A percentile compares a stretch with the other conserved stretches of the same genome.
Evolutionary conservation across 2,113 vertebrate genomes (phyloP).

Genomic region (Corydoras maculifer): DNA sequence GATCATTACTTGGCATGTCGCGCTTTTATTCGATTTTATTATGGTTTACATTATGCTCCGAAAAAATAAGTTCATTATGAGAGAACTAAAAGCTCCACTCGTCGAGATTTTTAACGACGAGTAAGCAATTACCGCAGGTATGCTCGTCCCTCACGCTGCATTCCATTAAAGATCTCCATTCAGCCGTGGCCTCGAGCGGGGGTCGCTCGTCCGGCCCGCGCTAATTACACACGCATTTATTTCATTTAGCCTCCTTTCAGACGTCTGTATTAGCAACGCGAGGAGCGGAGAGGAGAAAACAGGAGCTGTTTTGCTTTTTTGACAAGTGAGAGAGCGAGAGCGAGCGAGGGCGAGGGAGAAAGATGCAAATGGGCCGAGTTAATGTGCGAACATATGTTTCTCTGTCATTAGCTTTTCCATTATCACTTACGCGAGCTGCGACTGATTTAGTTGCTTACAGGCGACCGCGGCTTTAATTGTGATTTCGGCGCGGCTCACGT

Average conservation of each 20-base stretch:
- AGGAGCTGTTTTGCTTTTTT: constrained; percentile 16
- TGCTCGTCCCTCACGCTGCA: constrained; percentile 6
- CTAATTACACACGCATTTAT: constrained; percentile 22
- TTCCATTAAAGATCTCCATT: constrained; percentile 37
- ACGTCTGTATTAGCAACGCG: constrained; percentile 7
- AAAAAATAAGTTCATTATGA: constrained; percentile 29
- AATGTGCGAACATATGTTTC: constrained; percentile 49
- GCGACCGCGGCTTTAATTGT: constrained; percentile 32
- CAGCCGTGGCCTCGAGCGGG: constrained; percentile 27
- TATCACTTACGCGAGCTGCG: constrained; percentile 36
- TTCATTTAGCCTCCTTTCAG: constrained; percentile 20
- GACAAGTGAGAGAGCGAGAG: constrained; percentile 13
- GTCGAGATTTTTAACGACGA: constrained; percentile 21
- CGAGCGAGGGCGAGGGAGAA: constrained; percentile 16
- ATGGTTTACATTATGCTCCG: constrained; percentile 19
- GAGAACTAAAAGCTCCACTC: constrained; percentile 35
- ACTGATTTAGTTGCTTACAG: constrained; percentile 42
- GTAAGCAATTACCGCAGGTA: constrained; percentile 31
- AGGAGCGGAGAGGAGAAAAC: constrained; percentile 7
- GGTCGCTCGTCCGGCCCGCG: constrained; percentile 5
- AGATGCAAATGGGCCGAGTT: constrained; percentile 32
- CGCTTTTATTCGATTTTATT: constrained; percentile 22
- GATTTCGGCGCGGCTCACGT: constrained; percentile 11
- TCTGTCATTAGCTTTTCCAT: constrained; percentile 47
- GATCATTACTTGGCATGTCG: neutral